These are phyloP conservation scores for Herminia tarsipennalis DNA, from an alignment of 2,888 invertebrate genomes.

Conservation along the genomic window DNA sequence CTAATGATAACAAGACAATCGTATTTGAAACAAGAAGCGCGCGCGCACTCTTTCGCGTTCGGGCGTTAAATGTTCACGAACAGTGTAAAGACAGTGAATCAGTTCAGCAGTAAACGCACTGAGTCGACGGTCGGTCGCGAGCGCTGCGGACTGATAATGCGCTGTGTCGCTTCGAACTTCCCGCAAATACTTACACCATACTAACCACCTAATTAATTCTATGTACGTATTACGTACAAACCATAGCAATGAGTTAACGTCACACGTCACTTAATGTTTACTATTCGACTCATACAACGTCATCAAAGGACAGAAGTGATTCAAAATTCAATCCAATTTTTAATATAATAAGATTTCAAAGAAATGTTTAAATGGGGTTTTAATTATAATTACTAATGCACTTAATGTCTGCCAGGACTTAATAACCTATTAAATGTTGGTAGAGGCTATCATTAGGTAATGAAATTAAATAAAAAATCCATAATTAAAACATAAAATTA, in stretches of 20 bases:
- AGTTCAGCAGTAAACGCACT: no score
- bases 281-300: constrained; percentile 20
- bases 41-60: constrained; percentile 66
- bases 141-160: constrained; percentile 9
- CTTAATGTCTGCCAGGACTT: no score
- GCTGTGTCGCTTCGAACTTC: constrained; percentile 36
- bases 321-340: neutral
- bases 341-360: neutral
- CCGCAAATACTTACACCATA: constrained; percentile 29
- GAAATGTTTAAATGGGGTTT: neutral
- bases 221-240: constrained; percentile 64
- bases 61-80: constrained; percentile 63
- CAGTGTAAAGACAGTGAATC: constrained; percentile 41
- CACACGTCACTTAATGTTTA: constrained; percentile 40
- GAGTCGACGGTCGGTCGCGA: constrained; percentile 3
- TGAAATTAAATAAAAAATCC: no score
- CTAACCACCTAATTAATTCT: constrained; percentile 68
- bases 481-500: no score
- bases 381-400: no score
- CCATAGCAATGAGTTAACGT: constrained; percentile 56
- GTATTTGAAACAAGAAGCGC: constrained; percentile 68
- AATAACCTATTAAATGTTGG: no score
- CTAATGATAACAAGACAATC: constrained; percentile 67
- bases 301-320: constrained; percentile 3
- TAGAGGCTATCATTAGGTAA: no score